Percentiles rank a stretch among this genome's conserved stretches.
These are phyloP conservation scores for Gymnocephalus cernua DNA, from an alignment of 2,113 vertebrate genomes.

Conservation along the genomic window DNA sequence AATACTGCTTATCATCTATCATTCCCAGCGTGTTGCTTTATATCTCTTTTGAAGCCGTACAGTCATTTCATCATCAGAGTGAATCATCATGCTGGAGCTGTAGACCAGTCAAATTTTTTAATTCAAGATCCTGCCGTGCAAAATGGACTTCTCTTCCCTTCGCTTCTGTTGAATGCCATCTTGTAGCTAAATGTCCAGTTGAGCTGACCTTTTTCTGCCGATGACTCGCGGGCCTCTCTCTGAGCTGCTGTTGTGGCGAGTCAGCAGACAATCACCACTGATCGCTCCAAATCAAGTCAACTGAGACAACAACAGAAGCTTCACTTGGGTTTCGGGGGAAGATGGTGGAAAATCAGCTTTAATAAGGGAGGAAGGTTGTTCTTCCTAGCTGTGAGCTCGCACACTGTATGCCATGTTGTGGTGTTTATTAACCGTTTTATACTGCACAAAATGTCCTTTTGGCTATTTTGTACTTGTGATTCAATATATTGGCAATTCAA, in stretches of 20 bases:
- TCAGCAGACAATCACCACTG: conserved; percentile 67
- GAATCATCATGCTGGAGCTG: neutral
- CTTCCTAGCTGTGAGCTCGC: neutral
- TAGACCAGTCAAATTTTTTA: neutral
- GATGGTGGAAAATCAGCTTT: neutral
- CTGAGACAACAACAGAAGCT: conserved; percentile 37
- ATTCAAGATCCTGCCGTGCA: conserved; percentile 6
- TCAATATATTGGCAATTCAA: conserved; percentile 12
- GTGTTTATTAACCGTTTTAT: neutral
- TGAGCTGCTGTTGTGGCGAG: conserved; percentile 60
- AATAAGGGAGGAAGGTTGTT: conserved; percentile 3
- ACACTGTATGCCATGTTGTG: neutral
- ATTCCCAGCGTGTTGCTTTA: conserved; percentile 27
- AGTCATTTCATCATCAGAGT: conserved; percentile 38
- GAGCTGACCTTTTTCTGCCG: conserved; percentile 66
- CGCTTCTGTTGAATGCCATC: neutral
- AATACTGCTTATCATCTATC: conserved; percentile 51
- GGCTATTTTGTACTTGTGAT: neutral
- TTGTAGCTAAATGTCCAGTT: conserved; percentile 46
- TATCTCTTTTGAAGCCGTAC: conserved; percentile 25
- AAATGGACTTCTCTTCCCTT: conserved; percentile 14
- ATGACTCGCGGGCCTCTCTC: conserved; percentile 65
- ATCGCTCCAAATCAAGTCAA: conserved; percentile 64
- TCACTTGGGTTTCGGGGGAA: neutral
- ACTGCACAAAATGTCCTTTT: conserved; percentile 12